These are phyloP conservation scores for Megaceryle maxima DNA, from an alignment of 2,113 vertebrate genomes.

Conservation along the genomic window DNA sequence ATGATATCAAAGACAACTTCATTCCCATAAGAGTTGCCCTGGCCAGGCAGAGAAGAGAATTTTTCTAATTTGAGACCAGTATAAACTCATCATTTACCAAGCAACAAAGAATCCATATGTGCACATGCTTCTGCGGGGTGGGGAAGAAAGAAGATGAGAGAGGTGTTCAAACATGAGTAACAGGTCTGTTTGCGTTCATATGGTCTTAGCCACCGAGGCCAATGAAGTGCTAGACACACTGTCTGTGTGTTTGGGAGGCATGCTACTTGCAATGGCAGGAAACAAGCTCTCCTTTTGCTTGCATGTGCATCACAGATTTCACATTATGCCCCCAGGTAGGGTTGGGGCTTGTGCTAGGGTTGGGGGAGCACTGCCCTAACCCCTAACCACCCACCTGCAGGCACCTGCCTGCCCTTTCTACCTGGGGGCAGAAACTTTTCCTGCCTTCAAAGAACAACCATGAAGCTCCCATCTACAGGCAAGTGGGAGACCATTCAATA, in stretches of 20 bases:
- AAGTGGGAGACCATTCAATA: not conserved
- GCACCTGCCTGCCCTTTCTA: not conserved
- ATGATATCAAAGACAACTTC: not conserved
- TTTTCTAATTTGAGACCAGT: not conserved
- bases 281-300: not conserved
- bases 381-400: not conserved
- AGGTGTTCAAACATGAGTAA: not conserved
- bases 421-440: not conserved
- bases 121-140: not conserved
- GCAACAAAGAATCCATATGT: not conserved
- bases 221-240: not conserved
- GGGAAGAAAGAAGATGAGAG: not conserved
- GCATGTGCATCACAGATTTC: not conserved
- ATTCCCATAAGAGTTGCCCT: not conserved
- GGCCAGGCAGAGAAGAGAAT: not conserved
- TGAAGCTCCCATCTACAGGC: not conserved
- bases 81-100: not conserved
- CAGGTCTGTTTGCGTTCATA: not conserved
- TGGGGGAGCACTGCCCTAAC: not conserved
- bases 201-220: not conserved
- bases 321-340: not conserved
- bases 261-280: not conserved
- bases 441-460: not conserved
- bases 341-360: not conserved
- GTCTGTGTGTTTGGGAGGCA: not conserved